These are phyloP conservation scores for Hypocryptadius cinnamomeus DNA, from an alignment of 2,113 vertebrate genomes.

Conservation along the genomic window DNA sequence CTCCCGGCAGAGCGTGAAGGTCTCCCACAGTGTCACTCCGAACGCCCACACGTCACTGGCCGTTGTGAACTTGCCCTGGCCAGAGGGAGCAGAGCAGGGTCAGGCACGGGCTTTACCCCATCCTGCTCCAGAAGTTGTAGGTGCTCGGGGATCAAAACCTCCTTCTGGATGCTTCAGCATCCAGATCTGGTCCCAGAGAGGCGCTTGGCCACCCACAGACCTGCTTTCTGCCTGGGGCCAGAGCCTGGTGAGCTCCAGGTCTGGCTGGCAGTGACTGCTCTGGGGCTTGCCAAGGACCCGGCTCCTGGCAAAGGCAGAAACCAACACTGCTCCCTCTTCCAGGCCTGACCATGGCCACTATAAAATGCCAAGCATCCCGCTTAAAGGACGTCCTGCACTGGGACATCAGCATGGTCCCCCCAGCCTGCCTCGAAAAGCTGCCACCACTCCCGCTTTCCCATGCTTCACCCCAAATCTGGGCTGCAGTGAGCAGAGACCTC, in stretches of 20 bases:
- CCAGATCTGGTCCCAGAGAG: not conserved
- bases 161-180: not conserved
- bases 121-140: not conserved
- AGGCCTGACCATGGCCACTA: not conserved
- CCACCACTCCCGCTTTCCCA: not conserved
- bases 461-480: not conserved
- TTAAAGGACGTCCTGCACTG: not conserved
- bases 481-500: not conserved
- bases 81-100: not conserved
- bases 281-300: not conserved
- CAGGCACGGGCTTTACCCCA: not conserved
- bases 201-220: not conserved
- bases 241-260: not conserved
- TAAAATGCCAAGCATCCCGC: not conserved
- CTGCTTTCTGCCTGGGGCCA: not conserved
- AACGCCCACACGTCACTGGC: constrained; percentile 96
- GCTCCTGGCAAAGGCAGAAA: not conserved
- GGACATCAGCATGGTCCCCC: fast-evolving
- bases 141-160: not conserved
- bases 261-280: not conserved
- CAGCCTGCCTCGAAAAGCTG: not conserved
- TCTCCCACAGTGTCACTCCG: constrained; percentile 94
- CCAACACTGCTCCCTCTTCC: not conserved
- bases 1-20: constrained; percentile 87
- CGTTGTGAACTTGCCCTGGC: constrained; percentile 95